Evolutionary conservation across 30 jellyfish, hydroid and myxozoan species (phyloP).

Genomic region (Aurelia aurita): DNA sequence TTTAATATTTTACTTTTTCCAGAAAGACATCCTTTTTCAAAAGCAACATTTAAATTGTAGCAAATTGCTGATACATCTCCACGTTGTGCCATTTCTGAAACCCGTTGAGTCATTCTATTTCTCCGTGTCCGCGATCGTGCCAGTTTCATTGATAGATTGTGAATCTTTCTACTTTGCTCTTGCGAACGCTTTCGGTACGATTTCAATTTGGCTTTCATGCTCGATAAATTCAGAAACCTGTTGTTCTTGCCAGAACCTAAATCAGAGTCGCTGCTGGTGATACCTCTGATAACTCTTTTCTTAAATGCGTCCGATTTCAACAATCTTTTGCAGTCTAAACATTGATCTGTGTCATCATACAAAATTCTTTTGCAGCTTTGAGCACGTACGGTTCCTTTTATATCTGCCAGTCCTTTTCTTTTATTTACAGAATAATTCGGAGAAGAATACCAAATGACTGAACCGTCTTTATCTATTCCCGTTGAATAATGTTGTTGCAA

Average conservation of each 20-base stretch:
- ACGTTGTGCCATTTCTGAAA: conserved; percentile 34
- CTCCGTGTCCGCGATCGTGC: conserved; percentile 15
- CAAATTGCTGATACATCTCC: too few relatives aligned
- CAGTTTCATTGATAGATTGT: conserved; percentile 22
- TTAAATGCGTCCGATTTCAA: conserved; percentile 17
- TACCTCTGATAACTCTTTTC: conserved; percentile 25
- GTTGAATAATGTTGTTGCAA: conserved; percentile 32
- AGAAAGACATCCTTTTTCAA: too few relatives aligned
- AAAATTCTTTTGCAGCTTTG: conserved; percentile 35
- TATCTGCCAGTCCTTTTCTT: neutral
- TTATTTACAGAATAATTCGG: conserved; percentile 15
- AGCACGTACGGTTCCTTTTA: conserved; percentile 16
- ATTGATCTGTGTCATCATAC: conserved; percentile 21
- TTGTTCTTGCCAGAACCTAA: neutral
- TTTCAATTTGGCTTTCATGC: conserved; percentile 12
- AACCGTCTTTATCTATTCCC: conserved; percentile 21
- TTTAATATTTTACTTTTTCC: too few relatives aligned
- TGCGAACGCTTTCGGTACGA: conserved; percentile 3
- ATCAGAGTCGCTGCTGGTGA: neutral
- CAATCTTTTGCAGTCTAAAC: conserved; percentile 17
- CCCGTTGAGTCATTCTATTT: conserved; percentile 11
- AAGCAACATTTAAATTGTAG: too few relatives aligned
- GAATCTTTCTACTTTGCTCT: conserved; percentile 20
- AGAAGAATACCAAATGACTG: conserved; percentile 40
- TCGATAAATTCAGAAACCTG: conserved; percentile 13